These are phyloP conservation scores for Rhynchopsitta pachyrhyncha DNA, from an alignment of 2,113 vertebrate species.

Conservation along the genomic window DNA sequence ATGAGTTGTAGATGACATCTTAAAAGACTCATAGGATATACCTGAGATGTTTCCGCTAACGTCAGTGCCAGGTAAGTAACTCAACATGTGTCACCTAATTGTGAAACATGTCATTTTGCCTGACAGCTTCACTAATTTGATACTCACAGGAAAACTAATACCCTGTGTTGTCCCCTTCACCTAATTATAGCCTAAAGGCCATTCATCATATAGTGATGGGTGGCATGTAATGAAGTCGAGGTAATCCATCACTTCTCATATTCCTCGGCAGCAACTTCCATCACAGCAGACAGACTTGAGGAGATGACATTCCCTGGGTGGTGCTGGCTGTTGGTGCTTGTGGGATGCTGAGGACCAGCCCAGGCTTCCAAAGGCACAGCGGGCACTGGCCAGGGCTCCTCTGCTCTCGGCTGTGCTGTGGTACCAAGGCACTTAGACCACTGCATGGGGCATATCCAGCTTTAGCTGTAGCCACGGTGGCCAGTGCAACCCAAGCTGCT, in stretches of 20 bases:
- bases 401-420: fast-evolving
- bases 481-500: fast-evolving
- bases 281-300: fast-evolving
- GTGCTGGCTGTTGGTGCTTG: not conserved
- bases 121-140: conserved; percentile 16
- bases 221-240: not conserved
- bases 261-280: not conserved
- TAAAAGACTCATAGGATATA: not conserved
- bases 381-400: fast-evolving
- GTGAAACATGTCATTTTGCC: not conserved
- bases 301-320: fast-evolving
- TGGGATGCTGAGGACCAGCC: fast-evolving
- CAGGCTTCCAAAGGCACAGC: fast-evolving
- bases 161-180: not conserved
- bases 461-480: fast-evolving
- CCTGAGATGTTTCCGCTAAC: not conserved
- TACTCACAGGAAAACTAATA: conserved; percentile 17
- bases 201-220: conserved; percentile 30
- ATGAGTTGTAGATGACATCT: not conserved
- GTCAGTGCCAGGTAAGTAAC: not conserved
- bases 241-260: not conserved
- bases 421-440: fast-evolving
- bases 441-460: not conserved
- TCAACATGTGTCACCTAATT: not conserved
- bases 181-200: conserved; percentile 35